These are phyloP conservation scores for Oryzias dopingdopingensis DNA, from an alignment of 2,797 vertebrate species.

Conservation along the genomic window DNA sequence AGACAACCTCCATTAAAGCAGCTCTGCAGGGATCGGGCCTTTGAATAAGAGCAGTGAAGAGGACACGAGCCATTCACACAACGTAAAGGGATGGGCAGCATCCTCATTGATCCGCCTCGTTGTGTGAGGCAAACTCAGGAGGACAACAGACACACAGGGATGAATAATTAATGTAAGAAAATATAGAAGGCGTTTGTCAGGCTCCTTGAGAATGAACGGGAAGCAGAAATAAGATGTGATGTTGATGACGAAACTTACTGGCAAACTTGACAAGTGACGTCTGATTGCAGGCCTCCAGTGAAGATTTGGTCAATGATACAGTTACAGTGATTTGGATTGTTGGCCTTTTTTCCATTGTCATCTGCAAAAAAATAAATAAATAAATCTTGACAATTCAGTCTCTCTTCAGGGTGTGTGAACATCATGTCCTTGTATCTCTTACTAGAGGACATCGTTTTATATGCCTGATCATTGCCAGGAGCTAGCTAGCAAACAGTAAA, in stretches of 20 bases:
- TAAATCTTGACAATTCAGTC: not conserved
- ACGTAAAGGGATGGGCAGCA: conserved; percentile 16
- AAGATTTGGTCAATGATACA: conserved; percentile 99
- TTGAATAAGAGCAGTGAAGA: conserved; percentile 55
- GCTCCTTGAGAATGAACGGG: conserved; percentile 8
- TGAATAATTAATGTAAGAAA: conserved; percentile 3
- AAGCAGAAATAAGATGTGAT: conserved; percentile 6
- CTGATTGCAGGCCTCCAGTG: conserved; percentile 94
- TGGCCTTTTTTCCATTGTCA: conserved; percentile 95
- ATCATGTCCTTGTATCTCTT: conserved; percentile 11
- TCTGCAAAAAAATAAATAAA: conserved; percentile 70
- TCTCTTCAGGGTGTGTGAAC: no score
- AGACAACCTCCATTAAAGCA: conserved; percentile 57
- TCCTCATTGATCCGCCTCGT: conserved; percentile 22
- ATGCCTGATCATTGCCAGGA: not conserved
- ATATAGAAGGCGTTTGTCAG: not conserved
- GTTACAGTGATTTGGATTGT: conserved; percentile 98
- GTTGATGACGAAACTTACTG: conserved; percentile 82
- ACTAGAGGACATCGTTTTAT: conserved; percentile 38
- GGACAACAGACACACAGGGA: conserved; percentile 12
- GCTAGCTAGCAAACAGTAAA: not conserved
- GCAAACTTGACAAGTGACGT: conserved; percentile 97
- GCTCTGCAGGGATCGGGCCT: conserved; percentile 53
- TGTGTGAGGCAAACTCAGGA: conserved; percentile 2
- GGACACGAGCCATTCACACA: conserved; percentile 36